A percentile compares a stretch with the other conserved stretches of the same genome.
phyloP scores from a whole-genome alignment of 2,797 vertebrate species.

The Hippopotamyrus pictus region DNA sequence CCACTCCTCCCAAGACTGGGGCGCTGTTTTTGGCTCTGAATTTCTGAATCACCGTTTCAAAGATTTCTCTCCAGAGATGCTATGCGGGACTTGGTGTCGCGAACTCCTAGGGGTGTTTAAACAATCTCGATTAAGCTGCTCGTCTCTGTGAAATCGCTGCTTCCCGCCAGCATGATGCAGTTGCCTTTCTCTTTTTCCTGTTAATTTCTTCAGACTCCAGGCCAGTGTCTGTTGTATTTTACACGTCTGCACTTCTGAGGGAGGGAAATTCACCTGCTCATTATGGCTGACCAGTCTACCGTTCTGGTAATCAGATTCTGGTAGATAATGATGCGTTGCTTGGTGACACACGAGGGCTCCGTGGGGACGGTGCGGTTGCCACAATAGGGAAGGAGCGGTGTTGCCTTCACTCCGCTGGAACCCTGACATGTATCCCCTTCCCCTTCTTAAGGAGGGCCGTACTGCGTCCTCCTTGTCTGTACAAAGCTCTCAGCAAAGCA shows the following conservation, averaged over 20 bases:
- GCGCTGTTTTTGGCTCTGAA: not conserved
- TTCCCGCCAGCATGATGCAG: not conserved
- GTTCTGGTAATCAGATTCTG: slow-evolving; percentile 5
- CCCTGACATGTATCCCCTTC: not conserved
- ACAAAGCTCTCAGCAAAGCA: not conserved
- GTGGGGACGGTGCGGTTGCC: slow-evolving; percentile 2
- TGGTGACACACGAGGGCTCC: not conserved
- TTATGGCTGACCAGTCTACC: not conserved
- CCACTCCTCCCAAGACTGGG: not conserved
- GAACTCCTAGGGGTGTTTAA: not conserved
- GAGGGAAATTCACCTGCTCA: not conserved
- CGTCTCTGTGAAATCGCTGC: not conserved
- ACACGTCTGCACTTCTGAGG: not conserved
- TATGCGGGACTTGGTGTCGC: not conserved
- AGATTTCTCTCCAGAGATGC: not conserved
- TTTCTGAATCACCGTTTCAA: not conserved
- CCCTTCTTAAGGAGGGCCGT: not conserved
- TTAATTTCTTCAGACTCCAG: not conserved
- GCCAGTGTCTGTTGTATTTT: not conserved
- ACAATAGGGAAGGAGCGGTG: not conserved
- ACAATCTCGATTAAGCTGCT: not conserved
- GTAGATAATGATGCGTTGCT: slow-evolving; percentile 4
- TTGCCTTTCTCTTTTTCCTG: not conserved
- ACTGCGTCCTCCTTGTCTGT: not conserved
- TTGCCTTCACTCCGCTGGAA: slow-evolving; percentile 23